phyloP scores from a whole-genome alignment of 2,888 invertebrate genomes.

The Helobdella robusta region DNA sequence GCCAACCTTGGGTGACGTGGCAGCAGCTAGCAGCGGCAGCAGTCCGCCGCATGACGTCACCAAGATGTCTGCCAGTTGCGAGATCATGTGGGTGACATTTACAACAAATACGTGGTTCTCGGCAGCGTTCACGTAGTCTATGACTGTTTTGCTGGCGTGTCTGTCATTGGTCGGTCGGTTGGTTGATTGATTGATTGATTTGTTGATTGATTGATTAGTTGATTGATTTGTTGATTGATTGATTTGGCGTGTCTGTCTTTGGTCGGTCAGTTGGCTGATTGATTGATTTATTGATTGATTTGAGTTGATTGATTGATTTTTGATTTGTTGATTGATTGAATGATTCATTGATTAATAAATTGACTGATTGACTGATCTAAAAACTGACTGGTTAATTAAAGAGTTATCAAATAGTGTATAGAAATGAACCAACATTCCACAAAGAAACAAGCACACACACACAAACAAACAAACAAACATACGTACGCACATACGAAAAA shows the following conservation, averaged over 20 bases:
- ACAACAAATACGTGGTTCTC: slow-evolving; percentile 98
- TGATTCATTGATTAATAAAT: not conserved
- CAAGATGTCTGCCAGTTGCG: slow-evolving; percentile 93
- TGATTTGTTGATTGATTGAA: not conserved
- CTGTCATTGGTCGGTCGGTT: too few relatives aligned
- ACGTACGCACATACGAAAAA: too few relatives aligned
- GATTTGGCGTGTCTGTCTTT: too few relatives aligned
- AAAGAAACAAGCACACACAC: too few relatives aligned
- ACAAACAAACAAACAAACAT: too few relatives aligned
- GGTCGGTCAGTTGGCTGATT: too few relatives aligned
- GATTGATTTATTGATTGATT: too few relatives aligned
- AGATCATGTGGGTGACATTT: slow-evolving; percentile 96
- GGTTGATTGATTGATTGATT: too few relatives aligned
- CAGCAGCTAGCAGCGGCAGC: slow-evolving; percentile 87
- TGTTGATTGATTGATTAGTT: too few relatives aligned
- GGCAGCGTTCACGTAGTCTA: slow-evolving; percentile 94
- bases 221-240: too few relatives aligned
- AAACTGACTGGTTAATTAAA: not conserved
- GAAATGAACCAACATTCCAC: too few relatives aligned
- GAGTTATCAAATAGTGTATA: not conserved
- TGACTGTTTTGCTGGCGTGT: slow-evolving; percentile 88
- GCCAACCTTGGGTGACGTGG: slow-evolving; percentile 87
- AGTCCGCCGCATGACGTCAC: slow-evolving; percentile 97
- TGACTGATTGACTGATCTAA: not conserved
- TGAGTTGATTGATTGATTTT: not conserved